Base-by-base conservation (phyloP, 2,113 vertebrate genomes). In the Anser brachyrhynchus region DNA sequence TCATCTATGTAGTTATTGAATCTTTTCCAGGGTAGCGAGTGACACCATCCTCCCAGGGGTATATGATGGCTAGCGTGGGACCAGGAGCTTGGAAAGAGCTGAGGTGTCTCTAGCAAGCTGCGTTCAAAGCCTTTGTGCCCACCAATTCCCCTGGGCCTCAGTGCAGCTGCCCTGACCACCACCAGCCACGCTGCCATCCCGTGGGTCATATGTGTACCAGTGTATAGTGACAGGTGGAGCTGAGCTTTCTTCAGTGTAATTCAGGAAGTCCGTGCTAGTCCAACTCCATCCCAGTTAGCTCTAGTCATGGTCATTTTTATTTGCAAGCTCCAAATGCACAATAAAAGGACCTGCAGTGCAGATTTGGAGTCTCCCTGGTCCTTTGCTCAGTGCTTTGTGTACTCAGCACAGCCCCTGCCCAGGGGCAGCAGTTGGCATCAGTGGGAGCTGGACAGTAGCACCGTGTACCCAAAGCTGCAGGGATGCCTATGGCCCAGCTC, bases 1-100 rank as follows among this genome's bases (percentile, higher is more conserved):
- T 39, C 1, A 0, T 22, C 44, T 33, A 0, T 7, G 11, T 35
- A 17, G 59, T 41, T 21, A 13, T 20, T 44, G 57, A 62, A 21
- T 18, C 46, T 55, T 54, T 72, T 57, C 10, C 22, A 19, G 57
- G 49, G 66, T 43, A 19, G 9, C 1, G 6, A 67, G 54, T 5
- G 39, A 21, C 23, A 11, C 31, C 44, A 2, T 33, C 21, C 52
- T 54, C 2, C 2, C 37, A n/a, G 62, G 58, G 44, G 5, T 8
- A 23, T 10, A 11, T 1, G 29, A n/a, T 1, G 5, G 58, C 17
- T 39, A 28, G 54, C 13, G 2, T 3, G 14, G 65, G 59, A 43
- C 25, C 49, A 55, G 75, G n/a, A 3, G 25, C 4, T 1, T 18
- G 39, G 76, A 10, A 33, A 43, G 46, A 46, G 22, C n/a, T 62